phyloP scores from a whole-genome alignment of 2,888 invertebrate genomes.

The Platycheirus rosarum region DNA sequence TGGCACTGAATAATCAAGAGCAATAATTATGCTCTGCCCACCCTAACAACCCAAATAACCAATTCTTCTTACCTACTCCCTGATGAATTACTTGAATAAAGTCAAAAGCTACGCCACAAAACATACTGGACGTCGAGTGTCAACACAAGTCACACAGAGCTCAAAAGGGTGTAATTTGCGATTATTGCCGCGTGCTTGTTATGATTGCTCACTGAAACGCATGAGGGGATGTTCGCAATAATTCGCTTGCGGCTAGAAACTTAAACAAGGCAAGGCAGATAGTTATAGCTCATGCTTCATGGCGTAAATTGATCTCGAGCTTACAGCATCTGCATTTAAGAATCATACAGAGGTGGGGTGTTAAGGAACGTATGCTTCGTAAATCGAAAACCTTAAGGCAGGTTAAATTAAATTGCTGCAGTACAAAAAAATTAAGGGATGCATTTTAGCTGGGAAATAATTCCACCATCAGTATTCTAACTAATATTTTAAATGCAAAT shows the following conservation, averaged over 20 bases:
- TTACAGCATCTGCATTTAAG: too few species aligned
- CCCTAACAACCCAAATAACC: background rate
- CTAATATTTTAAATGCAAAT: too few species aligned
- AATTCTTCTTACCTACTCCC: background rate
- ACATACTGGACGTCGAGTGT: conserved; percentile 12
- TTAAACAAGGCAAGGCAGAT: too few species aligned
- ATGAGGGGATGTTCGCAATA: conserved; percentile 48
- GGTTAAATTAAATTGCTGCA: too few species aligned
- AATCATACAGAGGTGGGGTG: too few species aligned
- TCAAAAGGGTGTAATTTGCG: conserved; percentile 57
- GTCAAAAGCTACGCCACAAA: conserved; percentile 40
- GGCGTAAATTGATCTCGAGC: background rate
- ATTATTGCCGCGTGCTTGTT: conserved; percentile 56
- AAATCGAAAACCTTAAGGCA: too few species aligned
- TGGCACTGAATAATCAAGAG: conserved; percentile 45
- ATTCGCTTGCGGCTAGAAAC: conserved; percentile 52
- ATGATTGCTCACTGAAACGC: conserved; percentile 37
- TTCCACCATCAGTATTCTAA: too few species aligned
- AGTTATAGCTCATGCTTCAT: conserved; percentile 29
- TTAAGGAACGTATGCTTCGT: too few species aligned
- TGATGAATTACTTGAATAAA: conserved; percentile 23
- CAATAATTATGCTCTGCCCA: conserved; percentile 21
- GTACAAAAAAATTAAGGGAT: too few species aligned
- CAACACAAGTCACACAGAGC: conserved; percentile 22
- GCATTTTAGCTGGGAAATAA: too few species aligned